A percentile compares a stretch with the other conserved stretches of the same genome.
These are phyloP conservation scores for Drosophila trichaetosa DNA, from an alignment of 2,888 invertebrate genomes.

Conservation along the genomic window DNA sequence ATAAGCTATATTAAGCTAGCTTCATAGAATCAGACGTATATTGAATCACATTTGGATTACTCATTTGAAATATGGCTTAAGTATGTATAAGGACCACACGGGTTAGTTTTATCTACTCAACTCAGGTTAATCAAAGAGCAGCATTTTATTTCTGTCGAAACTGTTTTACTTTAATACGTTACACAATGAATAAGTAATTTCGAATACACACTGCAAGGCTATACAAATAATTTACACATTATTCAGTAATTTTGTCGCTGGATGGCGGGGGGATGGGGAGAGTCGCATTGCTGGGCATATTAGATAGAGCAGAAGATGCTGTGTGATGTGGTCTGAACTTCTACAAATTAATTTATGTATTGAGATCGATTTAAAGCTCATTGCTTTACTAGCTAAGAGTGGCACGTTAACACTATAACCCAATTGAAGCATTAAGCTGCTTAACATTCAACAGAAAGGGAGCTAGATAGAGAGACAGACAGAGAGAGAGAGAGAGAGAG, in stretches of 20 bases:
- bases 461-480: not conserved
- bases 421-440: not conserved
- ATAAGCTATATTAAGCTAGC: not conserved
- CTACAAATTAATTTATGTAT: not conserved
- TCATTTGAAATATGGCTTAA: not conserved
- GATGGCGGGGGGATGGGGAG: not conserved
- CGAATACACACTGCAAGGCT: not conserved
- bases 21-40: not conserved
- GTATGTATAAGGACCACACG: not conserved
- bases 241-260: not conserved
- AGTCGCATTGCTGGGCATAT: not conserved
- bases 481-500: not conserved
- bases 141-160: not conserved
- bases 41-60: not conserved
- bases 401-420: not conserved
- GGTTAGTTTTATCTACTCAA: not conserved
- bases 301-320: not conserved
- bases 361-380: not conserved
- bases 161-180: not conserved
- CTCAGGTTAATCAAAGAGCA: not conserved
- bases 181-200: not conserved
- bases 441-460: not conserved
- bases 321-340: not conserved
- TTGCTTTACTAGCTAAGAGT: not conserved
- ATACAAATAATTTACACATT: slow-evolving; percentile 16